phyloP scores from a whole-genome alignment of 2,888 invertebrate species.

The Malthinus seriepunctatus region DNA sequence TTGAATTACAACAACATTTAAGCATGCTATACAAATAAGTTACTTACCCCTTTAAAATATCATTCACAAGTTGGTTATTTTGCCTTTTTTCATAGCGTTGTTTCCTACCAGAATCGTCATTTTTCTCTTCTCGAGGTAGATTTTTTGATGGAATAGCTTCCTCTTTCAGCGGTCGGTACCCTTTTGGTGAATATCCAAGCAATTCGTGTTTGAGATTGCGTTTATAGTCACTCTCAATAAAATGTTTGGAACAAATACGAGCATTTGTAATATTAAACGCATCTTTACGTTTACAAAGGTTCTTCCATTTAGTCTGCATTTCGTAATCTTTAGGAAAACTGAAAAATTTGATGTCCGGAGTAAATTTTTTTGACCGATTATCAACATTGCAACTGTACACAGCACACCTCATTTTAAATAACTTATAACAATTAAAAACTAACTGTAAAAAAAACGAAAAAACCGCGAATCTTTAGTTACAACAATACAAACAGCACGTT shows the following conservation, averaged over 20 bases:
- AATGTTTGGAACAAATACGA: slow-evolving; percentile 14
- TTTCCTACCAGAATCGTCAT: too few relatives aligned
- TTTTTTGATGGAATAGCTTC: slow-evolving; percentile 5
- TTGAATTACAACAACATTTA: too few relatives aligned
- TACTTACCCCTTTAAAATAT: background rate
- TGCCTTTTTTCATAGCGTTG: background rate
- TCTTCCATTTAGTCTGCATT: background rate
- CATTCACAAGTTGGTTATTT: background rate
- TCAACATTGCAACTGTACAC: slow-evolving; percentile 10
- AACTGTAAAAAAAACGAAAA: too few relatives aligned
- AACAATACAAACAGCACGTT: too few relatives aligned
- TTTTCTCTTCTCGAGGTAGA: slow-evolving; percentile 1
- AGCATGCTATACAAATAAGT: too few relatives aligned
- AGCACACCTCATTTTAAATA: slow-evolving; percentile 13
- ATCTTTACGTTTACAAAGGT: slow-evolving; percentile 9
- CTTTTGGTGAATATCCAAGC: slow-evolving; percentile 4
- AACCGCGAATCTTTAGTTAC: too few relatives aligned
- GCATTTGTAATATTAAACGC: slow-evolving; percentile 7
- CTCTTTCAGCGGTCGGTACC: background rate
- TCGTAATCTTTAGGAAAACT: slow-evolving; percentile 5
- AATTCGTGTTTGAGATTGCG: slow-evolving; percentile 10
- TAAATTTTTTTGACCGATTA: slow-evolving; percentile 7
- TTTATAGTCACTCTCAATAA: background rate
- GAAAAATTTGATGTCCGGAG: slow-evolving; percentile 4
- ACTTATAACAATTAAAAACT: background rate